These are phyloP conservation scores for Rynchops niger DNA, from an alignment of 2,113 vertebrate genomes.

Conservation along the genomic window DNA sequence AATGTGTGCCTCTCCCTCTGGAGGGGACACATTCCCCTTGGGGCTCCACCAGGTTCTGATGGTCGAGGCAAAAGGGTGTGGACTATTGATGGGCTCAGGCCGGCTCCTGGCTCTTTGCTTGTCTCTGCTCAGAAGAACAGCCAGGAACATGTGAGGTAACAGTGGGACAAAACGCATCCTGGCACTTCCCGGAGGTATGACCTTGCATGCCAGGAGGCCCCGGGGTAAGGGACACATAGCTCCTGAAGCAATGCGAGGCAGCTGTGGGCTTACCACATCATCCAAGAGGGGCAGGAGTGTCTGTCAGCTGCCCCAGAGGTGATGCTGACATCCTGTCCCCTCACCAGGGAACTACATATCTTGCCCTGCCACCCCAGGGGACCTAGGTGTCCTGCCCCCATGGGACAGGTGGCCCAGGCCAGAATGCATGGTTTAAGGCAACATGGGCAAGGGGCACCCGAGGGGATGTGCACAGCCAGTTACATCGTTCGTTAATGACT, in stretches of 20 bases:
- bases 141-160: background rate
- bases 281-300: background rate
- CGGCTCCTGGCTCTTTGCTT: background rate
- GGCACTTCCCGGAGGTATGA: background rate
- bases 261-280: rapidly evolving
- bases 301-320: background rate
- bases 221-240: background rate
- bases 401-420: background rate
- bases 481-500: background rate
- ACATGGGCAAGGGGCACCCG: background rate
- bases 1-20: background rate
- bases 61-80: background rate
- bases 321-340: background rate
- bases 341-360: background rate
- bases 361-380: background rate
- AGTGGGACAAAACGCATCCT: background rate
- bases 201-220: background rate
- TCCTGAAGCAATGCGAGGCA: background rate
- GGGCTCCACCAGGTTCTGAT: background rate
- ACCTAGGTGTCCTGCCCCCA: background rate
- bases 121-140: background rate
- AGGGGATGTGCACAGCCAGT: rapidly evolving
- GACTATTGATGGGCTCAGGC: background rate
- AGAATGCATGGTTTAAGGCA: background rate
- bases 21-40: rapidly evolving